Conservation (phyloP, 2,797 vertebrate genomes). For the Mormyrops attenuatus region DNA sequence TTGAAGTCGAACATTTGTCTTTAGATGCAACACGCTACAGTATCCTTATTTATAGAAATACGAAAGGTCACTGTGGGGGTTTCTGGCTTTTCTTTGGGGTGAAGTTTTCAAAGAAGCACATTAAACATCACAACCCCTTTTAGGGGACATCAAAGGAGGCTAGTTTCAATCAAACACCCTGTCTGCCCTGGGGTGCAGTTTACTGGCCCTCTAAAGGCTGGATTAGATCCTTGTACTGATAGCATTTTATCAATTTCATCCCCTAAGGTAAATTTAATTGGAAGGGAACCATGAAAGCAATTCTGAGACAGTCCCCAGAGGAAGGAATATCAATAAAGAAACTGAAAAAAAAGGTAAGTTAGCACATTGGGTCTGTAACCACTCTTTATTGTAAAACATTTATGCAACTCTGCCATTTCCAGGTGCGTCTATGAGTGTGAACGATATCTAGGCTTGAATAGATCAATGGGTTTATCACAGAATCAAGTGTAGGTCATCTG, state of each 20-base stretch:
- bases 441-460: background rate
- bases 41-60: background rate
- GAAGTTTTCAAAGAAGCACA: background rate
- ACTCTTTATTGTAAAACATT: background rate
- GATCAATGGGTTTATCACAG: background rate
- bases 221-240: background rate
- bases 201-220: conserved; percentile 16
- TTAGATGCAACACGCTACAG: background rate
- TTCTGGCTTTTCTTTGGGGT: background rate
- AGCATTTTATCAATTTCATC: background rate
- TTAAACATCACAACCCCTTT: background rate
- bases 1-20: background rate
- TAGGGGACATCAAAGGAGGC: background rate
- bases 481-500: background rate
- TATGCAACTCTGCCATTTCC: background rate
- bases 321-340: conserved; percentile 85
- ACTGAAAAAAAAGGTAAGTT: conserved; percentile 84
- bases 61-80: background rate
- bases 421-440: background rate
- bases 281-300: conserved; percentile 88
- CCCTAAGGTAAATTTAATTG: conserved; percentile 87
- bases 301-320: conserved; percentile 75
- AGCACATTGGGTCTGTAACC: background rate
- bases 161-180: background rate
- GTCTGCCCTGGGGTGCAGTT: too few relatives aligned